Conservation (phyloP, 2,797 vertebrate genomes). For the Heteromormyrus szaboi region DNA sequence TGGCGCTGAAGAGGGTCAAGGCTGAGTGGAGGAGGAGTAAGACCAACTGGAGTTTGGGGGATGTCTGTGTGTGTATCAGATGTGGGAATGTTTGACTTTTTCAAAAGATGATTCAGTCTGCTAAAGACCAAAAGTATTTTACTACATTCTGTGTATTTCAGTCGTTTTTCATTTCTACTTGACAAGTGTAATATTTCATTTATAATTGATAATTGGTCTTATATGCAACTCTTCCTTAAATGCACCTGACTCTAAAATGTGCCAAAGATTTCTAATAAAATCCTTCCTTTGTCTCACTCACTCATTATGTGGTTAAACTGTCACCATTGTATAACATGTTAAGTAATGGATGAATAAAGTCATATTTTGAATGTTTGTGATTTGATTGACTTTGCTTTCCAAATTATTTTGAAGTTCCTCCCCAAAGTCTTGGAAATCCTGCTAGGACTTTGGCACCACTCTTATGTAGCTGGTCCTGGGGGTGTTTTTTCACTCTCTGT, state of each 20-base stretch:
- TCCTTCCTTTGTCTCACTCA: not conserved
- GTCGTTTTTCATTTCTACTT: constrained; percentile 21
- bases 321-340: constrained; percentile 26
- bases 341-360: constrained; percentile 37
- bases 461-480: not conserved
- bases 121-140: constrained; percentile 23
- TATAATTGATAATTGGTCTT: constrained; percentile 24
- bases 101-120: not conserved
- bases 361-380: constrained; percentile 42
- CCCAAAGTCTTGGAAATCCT: not conserved
- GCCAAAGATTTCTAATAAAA: constrained; percentile 50
- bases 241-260: constrained; percentile 41
- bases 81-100: constrained; percentile 21
- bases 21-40: not conserved
- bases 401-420: not conserved
- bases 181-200: constrained; percentile 28
- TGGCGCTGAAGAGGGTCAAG: not conserved
- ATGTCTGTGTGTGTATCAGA: constrained; percentile 16
- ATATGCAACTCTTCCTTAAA: constrained; percentile 45
- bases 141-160: constrained; percentile 31
- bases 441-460: not conserved
- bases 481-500: not conserved
- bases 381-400: not conserved
- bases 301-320: constrained; percentile 18
- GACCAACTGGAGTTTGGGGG: not conserved